A percentile compares a stretch with the other conserved stretches of the same genome.
phyloP scores from a whole-genome alignment of 2,888 invertebrate species.

The Apotomis capreana region DNA sequence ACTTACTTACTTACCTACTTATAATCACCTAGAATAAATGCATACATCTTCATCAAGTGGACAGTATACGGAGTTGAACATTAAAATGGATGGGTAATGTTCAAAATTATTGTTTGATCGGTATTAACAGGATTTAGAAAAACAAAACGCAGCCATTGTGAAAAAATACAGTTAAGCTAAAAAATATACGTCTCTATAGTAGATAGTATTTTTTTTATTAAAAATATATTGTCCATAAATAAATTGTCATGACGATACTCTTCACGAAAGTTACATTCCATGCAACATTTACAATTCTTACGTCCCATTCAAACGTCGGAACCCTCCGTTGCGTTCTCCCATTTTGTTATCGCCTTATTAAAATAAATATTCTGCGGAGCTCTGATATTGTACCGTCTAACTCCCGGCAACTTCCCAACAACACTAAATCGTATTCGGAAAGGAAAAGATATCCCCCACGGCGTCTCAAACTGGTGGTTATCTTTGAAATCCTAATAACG shows the following conservation, averaged over 20 bases:
- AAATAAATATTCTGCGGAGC: slow-evolving; percentile 63
- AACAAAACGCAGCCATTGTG: too few relatives aligned
- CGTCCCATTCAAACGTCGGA: slow-evolving; percentile 43
- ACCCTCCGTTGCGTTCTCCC: slow-evolving; percentile 44
- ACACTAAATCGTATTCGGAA: slow-evolving; percentile 51
- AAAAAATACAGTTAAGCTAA: too few relatives aligned
- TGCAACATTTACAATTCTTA: slow-evolving; percentile 44
- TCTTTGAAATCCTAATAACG: slow-evolving; percentile 9
- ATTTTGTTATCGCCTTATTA: slow-evolving; percentile 63
- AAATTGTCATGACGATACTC: neutral
- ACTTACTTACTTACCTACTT: too few relatives aligned
- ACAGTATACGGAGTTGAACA: too few relatives aligned
- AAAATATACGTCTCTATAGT: too few relatives aligned
- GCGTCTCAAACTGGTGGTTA: slow-evolving; percentile 49
- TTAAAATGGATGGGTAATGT: too few relatives aligned
- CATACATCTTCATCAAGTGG: too few relatives aligned
- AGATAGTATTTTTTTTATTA: too few relatives aligned
- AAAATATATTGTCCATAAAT: too few relatives aligned
- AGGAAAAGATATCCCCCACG: slow-evolving; percentile 50
- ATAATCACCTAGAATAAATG: too few relatives aligned
- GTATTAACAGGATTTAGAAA: too few relatives aligned
- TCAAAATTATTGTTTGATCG: too few relatives aligned
- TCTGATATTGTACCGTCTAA: slow-evolving; percentile 52
- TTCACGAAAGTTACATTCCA: neutral
- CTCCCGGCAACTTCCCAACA: slow-evolving; percentile 50